phyloP scores from a whole-genome alignment of 2,888 invertebrate species.

The Pardosa pseudoannulata region DNA sequence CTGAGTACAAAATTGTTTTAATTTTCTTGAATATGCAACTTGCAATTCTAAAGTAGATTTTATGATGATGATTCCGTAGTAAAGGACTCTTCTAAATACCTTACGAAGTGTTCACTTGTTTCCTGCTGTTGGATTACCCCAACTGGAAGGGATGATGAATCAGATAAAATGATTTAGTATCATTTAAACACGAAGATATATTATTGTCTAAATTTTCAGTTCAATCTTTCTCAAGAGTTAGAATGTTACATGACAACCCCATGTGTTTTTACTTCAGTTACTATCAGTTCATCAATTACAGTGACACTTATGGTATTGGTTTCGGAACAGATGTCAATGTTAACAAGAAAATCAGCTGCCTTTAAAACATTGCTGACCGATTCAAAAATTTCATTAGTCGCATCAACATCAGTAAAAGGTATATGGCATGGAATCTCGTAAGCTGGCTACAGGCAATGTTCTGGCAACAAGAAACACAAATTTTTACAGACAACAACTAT shows the following conservation, averaged over 20 bases:
- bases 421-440: constrained; percentile 42
- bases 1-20: too few relatives aligned
- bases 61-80: not conserved
- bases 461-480: constrained; percentile 33
- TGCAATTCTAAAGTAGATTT: not conserved
- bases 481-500: not conserved
- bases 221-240: too few relatives aligned
- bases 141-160: not conserved
- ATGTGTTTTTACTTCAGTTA: not conserved
- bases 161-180: too few relatives aligned
- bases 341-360: constrained; percentile 13
- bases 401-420: not conserved
- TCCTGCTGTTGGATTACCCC: not conserved
- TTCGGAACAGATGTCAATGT: constrained; percentile 1
- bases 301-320: not conserved
- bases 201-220: not conserved
- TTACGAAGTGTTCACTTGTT: not conserved
- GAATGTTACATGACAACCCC: not conserved
- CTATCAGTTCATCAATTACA: not conserved
- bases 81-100: constrained; percentile 3
- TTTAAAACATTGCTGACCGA: not conserved
- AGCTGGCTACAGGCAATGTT: constrained; percentile 46
- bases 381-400: not conserved
- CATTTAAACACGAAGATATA: not conserved
- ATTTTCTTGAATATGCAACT: not conserved